Base-by-base conservation (phyloP, 2,113 vertebrate species). In the Megaleporinus macrocephalus region DNA sequence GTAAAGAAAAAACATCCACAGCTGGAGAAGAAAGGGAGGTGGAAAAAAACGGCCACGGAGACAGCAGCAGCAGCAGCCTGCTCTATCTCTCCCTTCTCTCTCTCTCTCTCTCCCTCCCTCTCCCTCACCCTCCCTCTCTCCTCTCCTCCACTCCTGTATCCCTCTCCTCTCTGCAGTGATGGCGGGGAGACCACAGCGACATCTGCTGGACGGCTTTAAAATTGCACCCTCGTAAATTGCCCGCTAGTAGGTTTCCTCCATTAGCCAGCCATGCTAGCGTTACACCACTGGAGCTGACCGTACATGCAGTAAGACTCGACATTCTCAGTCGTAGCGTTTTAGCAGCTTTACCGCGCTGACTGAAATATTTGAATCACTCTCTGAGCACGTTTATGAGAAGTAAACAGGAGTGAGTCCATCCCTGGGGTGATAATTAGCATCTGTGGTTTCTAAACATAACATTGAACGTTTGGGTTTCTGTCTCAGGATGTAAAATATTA, bases 131-230 rank as follows among this genome's bases (percentile, higher is more conserved):
- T 26, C n/a, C 9, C 57, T 61, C 57, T 26, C 57, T 26, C 57
- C 72, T 78, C 83, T 66, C 76, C 78, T 82, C 57, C 81, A 71
- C 55, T 77, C 68, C 73, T 71, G 78, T 80, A 83, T 81, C 79
- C 80, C 74, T 78, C 78, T 83, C 66, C 73, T 72, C 74, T 41
- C 76, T 78, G 83, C 83, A 79, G 74, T 73, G 59, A 80, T 61
- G 75, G 47, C 47, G 49, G 75, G 55, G 77, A 55, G 79, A 22
- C 82, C 62, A 65, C 79, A 88, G 84, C 80, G 82, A 82, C 86
- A 84, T 82, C 86, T 84, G 13, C 69, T 76, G 86, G 44, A 27
- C 26, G 55, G 5, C 3, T 73, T 2, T 53, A 4, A 1, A 20
- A 65, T 5, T 0, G 10, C 41, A 41, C 4, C 5, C 10, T 4